Conservation (phyloP, 64 coral and sea anemone species). For the Porites lutea region DNA sequence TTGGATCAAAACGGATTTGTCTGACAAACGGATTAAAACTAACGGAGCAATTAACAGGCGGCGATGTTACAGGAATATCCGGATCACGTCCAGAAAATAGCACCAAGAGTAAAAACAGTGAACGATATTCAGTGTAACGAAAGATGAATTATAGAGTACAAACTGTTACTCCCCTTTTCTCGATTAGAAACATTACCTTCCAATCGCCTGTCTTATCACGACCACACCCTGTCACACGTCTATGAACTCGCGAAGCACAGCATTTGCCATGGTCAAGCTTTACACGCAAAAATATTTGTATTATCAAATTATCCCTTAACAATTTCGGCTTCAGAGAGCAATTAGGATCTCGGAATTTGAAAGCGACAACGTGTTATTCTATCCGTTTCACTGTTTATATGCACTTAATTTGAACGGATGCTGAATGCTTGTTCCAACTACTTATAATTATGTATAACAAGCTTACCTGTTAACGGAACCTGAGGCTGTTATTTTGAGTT, state of each 20-base stretch:
- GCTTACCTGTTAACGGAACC: background rate
- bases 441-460: background rate
- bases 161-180: too few relatives aligned
- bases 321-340: background rate
- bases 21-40: constrained; percentile 4
- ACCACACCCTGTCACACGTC: too few relatives aligned
- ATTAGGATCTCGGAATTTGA: background rate
- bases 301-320: background rate
- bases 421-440: too few relatives aligned
- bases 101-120: background rate
- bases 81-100: background rate
- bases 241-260: too few relatives aligned
- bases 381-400: background rate
- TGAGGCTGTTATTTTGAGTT: too few relatives aligned
- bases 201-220: too few relatives aligned
- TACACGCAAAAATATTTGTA: background rate
- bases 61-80: background rate
- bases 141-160: background rate
- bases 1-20: constrained; percentile 50
- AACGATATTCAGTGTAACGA: constrained; percentile 7
- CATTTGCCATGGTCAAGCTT: too few relatives aligned
- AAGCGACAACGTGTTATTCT: constrained; percentile 32
- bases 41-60: background rate
- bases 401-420: background rate
- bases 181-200: too few relatives aligned